Percentiles rank a stretch among this genome's conserved stretches.
These are phyloP conservation scores for Drosophila acutilabella DNA, from an alignment of 2,888 invertebrate genomes.

Conservation along the genomic window DNA sequence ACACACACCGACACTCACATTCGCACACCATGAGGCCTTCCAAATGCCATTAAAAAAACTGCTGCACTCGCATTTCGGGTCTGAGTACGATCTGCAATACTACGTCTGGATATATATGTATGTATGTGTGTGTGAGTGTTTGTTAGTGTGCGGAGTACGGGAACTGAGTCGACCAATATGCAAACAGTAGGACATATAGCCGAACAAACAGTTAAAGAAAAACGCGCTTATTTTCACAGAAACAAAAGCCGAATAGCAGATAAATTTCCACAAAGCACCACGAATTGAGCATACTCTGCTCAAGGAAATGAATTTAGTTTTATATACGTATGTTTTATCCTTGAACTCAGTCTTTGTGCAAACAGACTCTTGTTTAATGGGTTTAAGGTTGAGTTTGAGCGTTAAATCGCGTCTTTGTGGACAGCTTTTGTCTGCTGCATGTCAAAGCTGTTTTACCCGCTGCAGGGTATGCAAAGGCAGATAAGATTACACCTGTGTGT, in stretches of 20 bases:
- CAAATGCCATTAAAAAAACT: slow-evolving; percentile 29
- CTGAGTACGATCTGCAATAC: slow-evolving; percentile 19
- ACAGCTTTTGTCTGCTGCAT: slow-evolving; percentile 27
- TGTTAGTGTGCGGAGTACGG: slow-evolving; percentile 2
- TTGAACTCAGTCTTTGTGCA: slow-evolving; percentile 12
- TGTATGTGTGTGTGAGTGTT: background rate
- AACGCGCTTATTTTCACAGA: slow-evolving; percentile 47
- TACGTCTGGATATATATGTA: slow-evolving; percentile 6
- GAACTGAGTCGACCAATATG: slow-evolving; percentile 14
- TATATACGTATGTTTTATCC: background rate
- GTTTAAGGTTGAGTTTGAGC: slow-evolving; percentile 11
- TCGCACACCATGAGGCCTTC: slow-evolving; percentile 7
- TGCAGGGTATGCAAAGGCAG: slow-evolving; percentile 50
- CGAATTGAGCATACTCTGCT: slow-evolving; percentile 6
- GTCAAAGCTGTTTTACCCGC: slow-evolving; percentile 28
- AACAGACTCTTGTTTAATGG: slow-evolving; percentile 5
- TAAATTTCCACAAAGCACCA: background rate
- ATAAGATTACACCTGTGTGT: slow-evolving; percentile 68
- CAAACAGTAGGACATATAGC: slow-evolving; percentile 33
- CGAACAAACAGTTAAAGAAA: slow-evolving; percentile 52
- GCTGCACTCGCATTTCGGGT: slow-evolving; percentile 32
- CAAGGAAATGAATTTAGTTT: background rate
- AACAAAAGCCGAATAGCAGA: slow-evolving; percentile 27
- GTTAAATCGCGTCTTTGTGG: slow-evolving; percentile 2
- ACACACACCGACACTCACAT: slow-evolving; percentile 8